Evolutionary conservation across 2,888 invertebrate genomes (phyloP).

Genomic region (Adelphocoris suturalis): DNA sequence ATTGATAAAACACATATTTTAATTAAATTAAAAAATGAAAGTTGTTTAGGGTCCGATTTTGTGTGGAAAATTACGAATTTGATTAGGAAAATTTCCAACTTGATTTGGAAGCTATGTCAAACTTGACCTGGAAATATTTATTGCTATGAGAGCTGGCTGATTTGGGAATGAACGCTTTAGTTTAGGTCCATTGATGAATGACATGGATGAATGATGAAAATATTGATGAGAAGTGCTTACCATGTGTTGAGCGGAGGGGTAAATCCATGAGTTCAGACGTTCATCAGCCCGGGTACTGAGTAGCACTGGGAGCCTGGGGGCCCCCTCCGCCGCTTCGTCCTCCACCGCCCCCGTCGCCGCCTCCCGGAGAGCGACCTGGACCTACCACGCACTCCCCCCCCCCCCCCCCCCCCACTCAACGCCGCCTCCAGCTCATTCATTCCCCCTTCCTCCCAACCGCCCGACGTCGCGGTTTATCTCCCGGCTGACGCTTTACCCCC

Average conservation of each 20-base stretch:
- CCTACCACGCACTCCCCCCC: neutral
- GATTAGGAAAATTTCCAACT: no score
- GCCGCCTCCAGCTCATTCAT: constrained; percentile 1
- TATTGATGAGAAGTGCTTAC: constrained; percentile 9
- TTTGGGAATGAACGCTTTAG: no score
- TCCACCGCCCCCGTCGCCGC: neutral
- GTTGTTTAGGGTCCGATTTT: no score
- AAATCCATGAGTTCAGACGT: constrained; percentile 64
- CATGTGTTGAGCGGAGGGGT: constrained; percentile 67
- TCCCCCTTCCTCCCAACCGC: neutral
- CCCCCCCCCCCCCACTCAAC: neutral
- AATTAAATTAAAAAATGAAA: no score
- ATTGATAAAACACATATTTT: no score
- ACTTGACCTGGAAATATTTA: no score
- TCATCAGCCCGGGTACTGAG: constrained; percentile 64
- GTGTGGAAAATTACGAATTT: no score
- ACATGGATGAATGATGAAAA: no score
- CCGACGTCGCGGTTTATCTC: neutral
- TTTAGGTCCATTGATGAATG: no score
- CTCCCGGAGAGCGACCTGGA: neutral
- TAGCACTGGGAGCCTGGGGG: constrained; percentile 47
- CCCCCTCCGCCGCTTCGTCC: neutral
- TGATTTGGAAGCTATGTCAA: no score
- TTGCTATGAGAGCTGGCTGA: no score
- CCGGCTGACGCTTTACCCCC: constrained; percentile 32